These are phyloP conservation scores for Lysiphlebus fabarum DNA, from an alignment of 1,140 invertebrate genomes.

Conservation along the genomic window DNA sequence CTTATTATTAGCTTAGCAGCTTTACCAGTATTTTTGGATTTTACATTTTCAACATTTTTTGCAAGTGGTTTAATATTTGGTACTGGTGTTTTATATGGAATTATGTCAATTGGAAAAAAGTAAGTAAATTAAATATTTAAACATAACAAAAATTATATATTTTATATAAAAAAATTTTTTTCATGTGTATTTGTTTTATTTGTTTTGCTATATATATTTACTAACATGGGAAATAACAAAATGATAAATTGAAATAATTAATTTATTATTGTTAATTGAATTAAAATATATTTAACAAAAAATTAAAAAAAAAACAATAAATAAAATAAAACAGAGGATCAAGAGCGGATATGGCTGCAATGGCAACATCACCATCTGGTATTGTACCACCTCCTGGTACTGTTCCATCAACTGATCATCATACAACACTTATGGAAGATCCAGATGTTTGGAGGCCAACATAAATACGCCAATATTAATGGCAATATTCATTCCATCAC, in stretches of 20 bases:
- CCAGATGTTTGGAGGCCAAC: conserved; percentile 85
- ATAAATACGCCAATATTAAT: conserved; percentile 62
- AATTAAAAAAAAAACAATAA: conserved; percentile 13
- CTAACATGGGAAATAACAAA: no score
- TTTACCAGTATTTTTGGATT: conserved; percentile 74
- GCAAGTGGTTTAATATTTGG: conserved; percentile 84
- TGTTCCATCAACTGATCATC: conserved; percentile 64
- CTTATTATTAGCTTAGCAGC: conserved; percentile 66
- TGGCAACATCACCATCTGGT: conserved; percentile 61
- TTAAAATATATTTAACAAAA: conserved; percentile 14
- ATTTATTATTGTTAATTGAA: no score
- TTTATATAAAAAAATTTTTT: conserved; percentile 5
- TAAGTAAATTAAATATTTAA: no score
- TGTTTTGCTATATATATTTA: no score
- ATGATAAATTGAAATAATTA: no score
- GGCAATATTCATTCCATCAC: conserved; percentile 35
- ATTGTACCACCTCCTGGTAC: conserved; percentile 46
- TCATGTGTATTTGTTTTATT: background rate
- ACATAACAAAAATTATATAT: background rate
- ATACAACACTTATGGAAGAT: conserved; percentile 82
- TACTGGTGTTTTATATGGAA: conserved; percentile 85
- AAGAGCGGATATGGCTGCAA: conserved; percentile 77
- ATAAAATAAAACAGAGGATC: conserved; percentile 75
- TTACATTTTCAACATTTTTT: conserved; percentile 74
- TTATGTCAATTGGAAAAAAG: conserved; percentile 92